Percentiles rank a stretch among this genome's conserved stretches.
These are phyloP conservation scores for Coelogynopora nodosa DNA, from an alignment of 2,888 invertebrate species.

Conservation along the genomic window DNA sequence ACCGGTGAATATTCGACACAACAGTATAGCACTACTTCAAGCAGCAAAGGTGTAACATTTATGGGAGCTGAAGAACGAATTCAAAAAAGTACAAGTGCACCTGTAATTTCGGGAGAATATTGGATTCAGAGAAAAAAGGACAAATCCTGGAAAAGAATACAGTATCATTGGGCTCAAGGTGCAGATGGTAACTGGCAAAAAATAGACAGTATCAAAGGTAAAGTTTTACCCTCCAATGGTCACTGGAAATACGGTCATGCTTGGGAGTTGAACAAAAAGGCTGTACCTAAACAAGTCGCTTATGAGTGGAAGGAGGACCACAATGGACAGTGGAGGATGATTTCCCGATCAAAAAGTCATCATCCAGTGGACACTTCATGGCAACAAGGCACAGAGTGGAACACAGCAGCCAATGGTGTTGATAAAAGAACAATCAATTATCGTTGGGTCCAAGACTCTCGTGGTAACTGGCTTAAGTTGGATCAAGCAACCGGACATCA, in stretches of 20 bases:
- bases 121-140: conserved; percentile 5
- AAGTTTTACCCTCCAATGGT: not conserved
- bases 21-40: not conserved
- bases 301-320: not conserved
- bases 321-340: conserved; percentile 2
- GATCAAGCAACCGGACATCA: not conserved
- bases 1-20: too few relatives aligned
- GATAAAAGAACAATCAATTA: not conserved
- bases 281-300: not conserved
- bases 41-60: not conserved
- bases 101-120: not conserved
- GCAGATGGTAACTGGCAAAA: not conserved
- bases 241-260: not conserved
- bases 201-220: not conserved
- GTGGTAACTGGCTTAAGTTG: not conserved
- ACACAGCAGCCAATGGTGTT: not conserved
- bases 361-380: not conserved
- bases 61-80: not conserved
- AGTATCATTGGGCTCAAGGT: not conserved
- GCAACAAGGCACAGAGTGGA: not conserved
- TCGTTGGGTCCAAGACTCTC: conserved; percentile 3
- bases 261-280: not conserved
- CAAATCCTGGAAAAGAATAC: not conserved
- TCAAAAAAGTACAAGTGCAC: not conserved
- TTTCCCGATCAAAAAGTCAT: not conserved